Evolutionary conservation across 1,140 invertebrate species (phyloP).

Genomic region (Heterodera schachtii): DNA sequence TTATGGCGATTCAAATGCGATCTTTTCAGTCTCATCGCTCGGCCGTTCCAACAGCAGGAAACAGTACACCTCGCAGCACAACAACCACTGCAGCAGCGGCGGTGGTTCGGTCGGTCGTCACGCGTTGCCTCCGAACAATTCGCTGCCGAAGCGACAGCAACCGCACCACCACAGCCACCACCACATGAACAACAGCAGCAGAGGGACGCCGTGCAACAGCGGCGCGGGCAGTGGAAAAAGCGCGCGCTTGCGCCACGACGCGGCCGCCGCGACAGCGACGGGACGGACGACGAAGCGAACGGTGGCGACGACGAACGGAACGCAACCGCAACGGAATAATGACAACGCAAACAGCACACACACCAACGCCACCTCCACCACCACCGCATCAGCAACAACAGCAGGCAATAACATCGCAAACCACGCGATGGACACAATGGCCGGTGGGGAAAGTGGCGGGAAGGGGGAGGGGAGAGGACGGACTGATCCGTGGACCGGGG

Average conservation of each 20-base stretch:
- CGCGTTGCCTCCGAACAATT: not conserved
- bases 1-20: not conserved
- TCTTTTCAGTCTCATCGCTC: not conserved
- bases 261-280: not conserved
- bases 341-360: too few relatives aligned
- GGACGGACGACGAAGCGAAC: not conserved
- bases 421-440: too few relatives aligned
- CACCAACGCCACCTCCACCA: not conserved
- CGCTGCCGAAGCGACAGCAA: not conserved
- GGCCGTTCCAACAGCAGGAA: not conserved
- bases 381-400: not conserved
- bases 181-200: too few relatives aligned
- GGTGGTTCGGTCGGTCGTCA: not conserved
- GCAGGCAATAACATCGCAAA: not conserved
- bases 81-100: not conserved
- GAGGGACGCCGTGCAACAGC: not conserved
- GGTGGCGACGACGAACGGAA: not conserved
- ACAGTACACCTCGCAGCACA: not conserved
- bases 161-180: too few relatives aligned
- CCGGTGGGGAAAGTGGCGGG: too few relatives aligned
- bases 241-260: not conserved
- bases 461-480: too few relatives aligned
- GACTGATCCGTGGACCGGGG: too few relatives aligned
- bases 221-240: not conserved
- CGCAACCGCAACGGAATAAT: not conserved